A percentile compares a stretch with the other conserved stretches of the same genome.
Evolutionary conservation across 1,140 invertebrate species (phyloP).

Genomic region (Choristoneura fumiferana): DNA sequence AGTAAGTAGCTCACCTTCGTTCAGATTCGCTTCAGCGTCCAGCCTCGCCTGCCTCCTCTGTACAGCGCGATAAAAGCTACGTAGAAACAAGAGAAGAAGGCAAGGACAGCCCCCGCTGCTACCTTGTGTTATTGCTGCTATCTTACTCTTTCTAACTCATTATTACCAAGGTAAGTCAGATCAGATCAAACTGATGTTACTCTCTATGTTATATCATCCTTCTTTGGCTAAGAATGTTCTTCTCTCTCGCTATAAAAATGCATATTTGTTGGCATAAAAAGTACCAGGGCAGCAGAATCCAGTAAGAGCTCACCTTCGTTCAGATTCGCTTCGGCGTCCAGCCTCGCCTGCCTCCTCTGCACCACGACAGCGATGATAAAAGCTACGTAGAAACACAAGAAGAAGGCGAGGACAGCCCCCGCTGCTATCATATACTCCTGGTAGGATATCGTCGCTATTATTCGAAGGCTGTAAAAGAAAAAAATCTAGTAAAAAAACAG

Average conservation of each 20-base stretch:
- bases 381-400: slow-evolving; percentile 56
- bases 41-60: slow-evolving; percentile 27
- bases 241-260: too few species aligned
- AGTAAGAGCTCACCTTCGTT: slow-evolving; percentile 23
- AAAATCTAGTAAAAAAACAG: too few species aligned
- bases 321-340: slow-evolving; percentile 9
- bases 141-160: too few species aligned
- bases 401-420: slow-evolving; percentile 46
- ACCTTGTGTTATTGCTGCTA: too few species aligned
- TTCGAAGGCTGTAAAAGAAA: slow-evolving; percentile 46
- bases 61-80: slow-evolving; percentile 41
- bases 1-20: slow-evolving; percentile 22
- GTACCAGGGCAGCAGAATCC: too few species aligned
- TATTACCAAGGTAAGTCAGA: too few species aligned
- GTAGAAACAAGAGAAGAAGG: slow-evolving; percentile 60
- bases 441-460: slow-evolving; percentile 67
- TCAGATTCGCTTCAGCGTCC: slow-evolving; percentile 15
- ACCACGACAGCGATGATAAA: slow-evolving; percentile 43
- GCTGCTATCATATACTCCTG: slow-evolving; percentile 59
- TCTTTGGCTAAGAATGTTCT: too few species aligned
- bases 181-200: too few species aligned
- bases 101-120: slow-evolving; percentile 43
- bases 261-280: too few species aligned
- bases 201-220: too few species aligned
- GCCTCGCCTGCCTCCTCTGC: slow-evolving; percentile 26